Percentiles rank a stretch among this genome's conserved stretches.
Evolutionary conservation across 1,140 invertebrate genomes (phyloP).

Genomic region (Harlomillsia oculata): DNA sequence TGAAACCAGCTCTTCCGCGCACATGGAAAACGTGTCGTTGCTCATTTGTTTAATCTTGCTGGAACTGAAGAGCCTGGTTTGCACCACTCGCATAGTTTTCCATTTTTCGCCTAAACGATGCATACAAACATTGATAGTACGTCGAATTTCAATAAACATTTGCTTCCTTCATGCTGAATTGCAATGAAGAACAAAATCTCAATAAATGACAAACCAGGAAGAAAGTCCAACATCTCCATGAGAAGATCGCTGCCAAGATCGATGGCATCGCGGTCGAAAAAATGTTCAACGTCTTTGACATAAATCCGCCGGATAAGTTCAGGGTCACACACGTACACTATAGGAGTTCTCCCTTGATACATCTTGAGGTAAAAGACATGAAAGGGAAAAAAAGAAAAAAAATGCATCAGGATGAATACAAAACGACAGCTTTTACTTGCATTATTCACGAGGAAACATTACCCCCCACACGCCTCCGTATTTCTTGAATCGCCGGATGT

Average conservation of each 20-base stretch:
- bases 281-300: constrained; percentile 48
- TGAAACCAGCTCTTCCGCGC: constrained; percentile 4
- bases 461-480: constrained; percentile 25
- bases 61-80: constrained; percentile 19
- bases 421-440: neutral
- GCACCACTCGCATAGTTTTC: constrained; percentile 11
- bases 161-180: neutral
- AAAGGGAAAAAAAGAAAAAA: neutral
- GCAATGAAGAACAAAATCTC: neutral
- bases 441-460: neutral
- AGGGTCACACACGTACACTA: constrained; percentile 36
- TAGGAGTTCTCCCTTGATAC: constrained; percentile 16
- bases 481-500: constrained; percentile 17
- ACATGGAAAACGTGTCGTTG: constrained; percentile 3
- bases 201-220: constrained; percentile 14
- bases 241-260: constrained; percentile 23
- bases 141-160: neutral
- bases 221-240: constrained; percentile 18
- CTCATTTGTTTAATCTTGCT: constrained; percentile 23
- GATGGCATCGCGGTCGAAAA: constrained; percentile 40
- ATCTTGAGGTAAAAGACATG: neutral
- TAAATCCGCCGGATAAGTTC: constrained; percentile 46
- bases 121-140: constrained; percentile 38
- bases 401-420: neutral
- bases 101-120: constrained; percentile 44